Percentiles rank a stretch among this genome's conserved stretches.
Evolutionary conservation across 2,888 invertebrate species (phyloP).

Genomic region (Strigamia transsilvanica): DNA sequence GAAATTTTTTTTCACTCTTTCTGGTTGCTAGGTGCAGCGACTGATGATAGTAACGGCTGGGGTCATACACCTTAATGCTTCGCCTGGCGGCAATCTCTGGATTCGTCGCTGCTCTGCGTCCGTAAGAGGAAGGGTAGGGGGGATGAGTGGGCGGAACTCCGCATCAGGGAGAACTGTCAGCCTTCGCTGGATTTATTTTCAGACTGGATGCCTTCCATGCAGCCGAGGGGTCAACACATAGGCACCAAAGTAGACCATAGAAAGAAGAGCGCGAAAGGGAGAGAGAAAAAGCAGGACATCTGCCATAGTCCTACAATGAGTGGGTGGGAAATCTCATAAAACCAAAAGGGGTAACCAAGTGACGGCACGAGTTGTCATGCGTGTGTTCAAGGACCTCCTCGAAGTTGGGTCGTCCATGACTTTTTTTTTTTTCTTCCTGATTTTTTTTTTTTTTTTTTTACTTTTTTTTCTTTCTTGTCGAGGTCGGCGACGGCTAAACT

Average conservation of each 20-base stretch:
- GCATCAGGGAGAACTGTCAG: not conserved
- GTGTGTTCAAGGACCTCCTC: not conserved
- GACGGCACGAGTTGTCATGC: not conserved
- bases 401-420: not conserved
- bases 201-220: not conserved
- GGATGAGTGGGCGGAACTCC: slow-evolving; percentile 28
- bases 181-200: slow-evolving; percentile 20
- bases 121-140: not conserved
- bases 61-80: slow-evolving; percentile 31
- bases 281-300: not conserved
- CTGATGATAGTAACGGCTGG: slow-evolving; percentile 20
- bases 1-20: not conserved
- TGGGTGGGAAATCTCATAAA: not conserved
- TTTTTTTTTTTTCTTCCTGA: too few relatives aligned
- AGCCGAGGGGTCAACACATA: not conserved
- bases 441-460: not conserved
- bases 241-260: not conserved
- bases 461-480: not conserved
- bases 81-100: slow-evolving; percentile 19
- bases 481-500: slow-evolving; percentile 18
- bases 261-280: not conserved
- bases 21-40: slow-evolving; percentile 11
- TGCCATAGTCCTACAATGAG: not conserved
- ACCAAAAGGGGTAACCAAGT: not conserved
- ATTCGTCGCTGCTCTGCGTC: slow-evolving; percentile 16